Conservation (phyloP, 1,140 invertebrate species). For the Acromyrmex heyeri region DNA sequence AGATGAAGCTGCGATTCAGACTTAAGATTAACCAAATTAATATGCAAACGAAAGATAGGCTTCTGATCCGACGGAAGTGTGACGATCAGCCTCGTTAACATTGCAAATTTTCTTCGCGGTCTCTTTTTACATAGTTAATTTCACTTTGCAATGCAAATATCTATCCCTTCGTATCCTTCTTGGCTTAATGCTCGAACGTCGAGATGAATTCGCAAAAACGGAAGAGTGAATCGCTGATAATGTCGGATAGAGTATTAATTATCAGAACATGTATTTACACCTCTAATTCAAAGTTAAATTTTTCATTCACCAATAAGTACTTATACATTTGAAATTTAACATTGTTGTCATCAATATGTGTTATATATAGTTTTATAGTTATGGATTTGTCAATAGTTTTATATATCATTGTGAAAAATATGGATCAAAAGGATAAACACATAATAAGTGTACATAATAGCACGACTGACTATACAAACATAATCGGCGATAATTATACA, state of each 20-base stretch:
- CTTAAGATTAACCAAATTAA: conserved; percentile 65
- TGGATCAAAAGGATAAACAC: conserved; percentile 11
- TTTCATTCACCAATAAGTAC: not conserved
- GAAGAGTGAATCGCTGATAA: not conserved
- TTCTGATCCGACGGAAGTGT: conserved; percentile 59
- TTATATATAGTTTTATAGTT: not conserved
- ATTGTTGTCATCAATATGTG: not conserved
- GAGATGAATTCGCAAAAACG: conserved; percentile 36
- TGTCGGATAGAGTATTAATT: conserved; percentile 1
- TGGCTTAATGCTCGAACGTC: not conserved
- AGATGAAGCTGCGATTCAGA: not conserved
- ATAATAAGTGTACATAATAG: not conserved
- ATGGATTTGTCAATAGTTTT: not conserved
- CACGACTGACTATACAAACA: conserved; percentile 12
- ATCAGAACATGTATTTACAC: not conserved
- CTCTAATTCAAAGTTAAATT: not conserved
- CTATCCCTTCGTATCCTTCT: conserved; percentile 16
- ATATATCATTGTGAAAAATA: conserved; percentile 2
- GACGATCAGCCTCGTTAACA: conserved; percentile 77
- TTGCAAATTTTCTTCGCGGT: conserved; percentile 72
- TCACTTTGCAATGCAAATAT: conserved; percentile 78
- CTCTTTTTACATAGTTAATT: conserved; percentile 74
- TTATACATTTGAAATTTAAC: conserved; percentile 4
- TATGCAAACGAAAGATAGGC: conserved; percentile 64
- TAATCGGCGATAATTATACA: not conserved